Conservation (phyloP, 2,797 vertebrate species). For the Spatula versicolor region DNA sequence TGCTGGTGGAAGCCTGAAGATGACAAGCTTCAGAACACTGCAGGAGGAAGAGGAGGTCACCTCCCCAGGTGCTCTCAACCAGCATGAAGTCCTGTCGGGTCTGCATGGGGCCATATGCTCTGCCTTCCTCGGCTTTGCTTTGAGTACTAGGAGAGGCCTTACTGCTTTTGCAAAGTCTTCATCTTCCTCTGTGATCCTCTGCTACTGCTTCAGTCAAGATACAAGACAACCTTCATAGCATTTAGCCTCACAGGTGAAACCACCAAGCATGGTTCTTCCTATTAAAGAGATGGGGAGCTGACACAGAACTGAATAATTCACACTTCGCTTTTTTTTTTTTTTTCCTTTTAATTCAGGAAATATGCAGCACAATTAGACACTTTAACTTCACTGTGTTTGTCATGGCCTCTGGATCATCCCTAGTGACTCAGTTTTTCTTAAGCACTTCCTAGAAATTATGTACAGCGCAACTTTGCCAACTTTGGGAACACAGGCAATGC, state of each 20-base stretch:
- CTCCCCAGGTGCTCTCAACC: not conserved
- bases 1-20: not conserved
- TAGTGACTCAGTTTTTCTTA: not conserved
- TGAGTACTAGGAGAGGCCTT: not conserved
- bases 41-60: not conserved
- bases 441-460: not conserved
- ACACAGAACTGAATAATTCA: not conserved
- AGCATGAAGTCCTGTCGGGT: not conserved
- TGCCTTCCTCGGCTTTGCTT: not conserved
- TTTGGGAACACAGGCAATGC: fast-evolving
- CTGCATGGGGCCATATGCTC: fast-evolving
- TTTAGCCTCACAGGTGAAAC: not conserved
- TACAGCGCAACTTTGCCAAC: not conserved
- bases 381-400: not conserved
- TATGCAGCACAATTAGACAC: not conserved
- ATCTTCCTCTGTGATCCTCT: not conserved
- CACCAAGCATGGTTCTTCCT: not conserved
- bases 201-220: not conserved
- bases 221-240: not conserved
- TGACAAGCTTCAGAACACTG: not conserved
- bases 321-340: not conserved
- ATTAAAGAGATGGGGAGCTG: not conserved
- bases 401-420: not conserved
- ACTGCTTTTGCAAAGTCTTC: not conserved
- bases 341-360: not conserved